These are phyloP conservation scores for Macroglossus sobrinus DNA, from an alignment of 2,113 vertebrate species.

Conservation along the genomic window DNA sequence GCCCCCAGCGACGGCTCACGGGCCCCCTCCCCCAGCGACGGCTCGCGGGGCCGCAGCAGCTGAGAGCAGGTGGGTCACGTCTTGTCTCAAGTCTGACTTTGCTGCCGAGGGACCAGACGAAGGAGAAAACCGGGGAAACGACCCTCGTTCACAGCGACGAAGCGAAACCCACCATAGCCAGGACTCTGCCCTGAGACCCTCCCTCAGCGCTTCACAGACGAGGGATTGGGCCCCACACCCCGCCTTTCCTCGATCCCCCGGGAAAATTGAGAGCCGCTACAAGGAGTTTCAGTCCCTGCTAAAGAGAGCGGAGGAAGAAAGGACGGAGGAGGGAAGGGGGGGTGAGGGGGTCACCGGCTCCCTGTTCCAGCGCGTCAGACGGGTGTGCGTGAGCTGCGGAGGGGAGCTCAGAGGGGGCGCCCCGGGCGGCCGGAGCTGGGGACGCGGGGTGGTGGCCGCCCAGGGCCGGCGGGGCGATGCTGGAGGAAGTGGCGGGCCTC, in stretches of 20 bases:
- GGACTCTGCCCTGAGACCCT: no score
- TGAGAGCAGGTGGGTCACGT: neutral
- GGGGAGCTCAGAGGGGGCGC: neutral
- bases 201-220: constrained; percentile 45
- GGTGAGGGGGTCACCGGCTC: neutral
- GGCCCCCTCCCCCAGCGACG: no score
- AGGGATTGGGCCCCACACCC: constrained; percentile 42
- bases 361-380: neutral
- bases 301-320: neutral
- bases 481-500: neutral
- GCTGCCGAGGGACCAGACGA: constrained; percentile 41
- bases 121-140: constrained; percentile 28
- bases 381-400: no score
- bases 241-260: neutral
- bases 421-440: accelerated
- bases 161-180: constrained; percentile 34
- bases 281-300: neutral
- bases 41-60: neutral
- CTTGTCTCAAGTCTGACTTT: constrained; percentile 39
- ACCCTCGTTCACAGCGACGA: constrained; percentile 40
- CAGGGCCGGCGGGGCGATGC: neutral
- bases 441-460: neutral
- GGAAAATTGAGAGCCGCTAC: constrained; percentile 3
- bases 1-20: no score
- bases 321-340: accelerated